A percentile compares a stretch with the other conserved stretches of the same genome.
phyloP scores from a whole-genome alignment of 2,888 invertebrate genomes.

The Drosophila antonietae region DNA sequence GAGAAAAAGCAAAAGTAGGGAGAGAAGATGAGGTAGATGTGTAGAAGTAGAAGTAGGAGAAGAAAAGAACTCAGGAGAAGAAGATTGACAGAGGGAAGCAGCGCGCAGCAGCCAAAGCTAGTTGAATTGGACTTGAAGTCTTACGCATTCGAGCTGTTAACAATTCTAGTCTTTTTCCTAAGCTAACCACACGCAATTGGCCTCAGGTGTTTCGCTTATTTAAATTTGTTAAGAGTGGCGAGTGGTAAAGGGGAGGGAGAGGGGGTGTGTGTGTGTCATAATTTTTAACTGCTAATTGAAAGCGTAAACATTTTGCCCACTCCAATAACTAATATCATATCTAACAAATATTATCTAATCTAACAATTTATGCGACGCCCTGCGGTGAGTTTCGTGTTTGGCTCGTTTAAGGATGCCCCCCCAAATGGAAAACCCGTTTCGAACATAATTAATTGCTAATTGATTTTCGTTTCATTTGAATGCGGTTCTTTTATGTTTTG shows the following conservation, averaged over 20 bases:
- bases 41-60: not conserved
- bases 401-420: slow-evolving; percentile 58
- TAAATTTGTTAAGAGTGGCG: not conserved
- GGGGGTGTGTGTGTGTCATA: slow-evolving; percentile 23
- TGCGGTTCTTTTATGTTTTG: slow-evolving; percentile 8
- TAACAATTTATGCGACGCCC: slow-evolving; percentile 30
- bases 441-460: slow-evolving; percentile 76
- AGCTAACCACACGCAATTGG: slow-evolving; percentile 15
- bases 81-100: too few relatives aligned
- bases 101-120: not conserved
- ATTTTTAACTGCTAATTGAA: slow-evolving; percentile 75
- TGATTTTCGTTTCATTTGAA: slow-evolving; percentile 57
- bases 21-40: not conserved
- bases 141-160: slow-evolving; percentile 21
- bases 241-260: too few relatives aligned
- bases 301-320: slow-evolving; percentile 37
- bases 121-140: not conserved
- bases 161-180: slow-evolving; percentile 4
- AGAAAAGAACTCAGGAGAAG: not conserved
- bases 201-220: slow-evolving; percentile 19
- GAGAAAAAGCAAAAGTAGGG: too few relatives aligned
- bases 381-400: slow-evolving; percentile 39
- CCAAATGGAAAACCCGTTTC: slow-evolving; percentile 34
- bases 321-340: slow-evolving; percentile 3
- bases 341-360: slow-evolving; percentile 12